These are phyloP conservation scores for Mastomys natalensis DNA, from an alignment of 2,113 vertebrate species.

Conservation along the genomic window DNA sequence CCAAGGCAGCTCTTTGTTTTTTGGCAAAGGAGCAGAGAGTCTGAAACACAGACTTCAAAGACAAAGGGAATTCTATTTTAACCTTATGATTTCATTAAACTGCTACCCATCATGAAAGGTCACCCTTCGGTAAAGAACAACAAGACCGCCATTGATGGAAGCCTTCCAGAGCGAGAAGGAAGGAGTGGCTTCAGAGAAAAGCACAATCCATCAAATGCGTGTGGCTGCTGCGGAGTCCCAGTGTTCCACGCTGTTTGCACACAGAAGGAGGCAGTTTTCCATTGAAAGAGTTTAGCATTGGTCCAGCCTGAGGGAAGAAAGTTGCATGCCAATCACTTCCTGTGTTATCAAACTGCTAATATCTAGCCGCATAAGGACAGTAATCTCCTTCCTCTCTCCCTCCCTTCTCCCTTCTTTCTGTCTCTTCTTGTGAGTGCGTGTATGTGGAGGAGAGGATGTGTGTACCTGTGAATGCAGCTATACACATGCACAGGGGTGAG, in stretches of 20 bases:
- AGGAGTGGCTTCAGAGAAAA: slow-evolving; percentile 60
- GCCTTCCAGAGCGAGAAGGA: slow-evolving; percentile 74
- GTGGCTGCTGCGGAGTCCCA: slow-evolving; percentile 44
- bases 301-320: slow-evolving; percentile 72
- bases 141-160: slow-evolving; percentile 77
- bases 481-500: too few relatives aligned
- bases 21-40: slow-evolving; percentile 21
- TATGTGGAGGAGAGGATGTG: too few relatives aligned
- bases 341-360: slow-evolving; percentile 40
- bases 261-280: slow-evolving; percentile 74
- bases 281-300: slow-evolving; percentile 70
- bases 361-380: slow-evolving; percentile 46
- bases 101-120: slow-evolving; percentile 72
- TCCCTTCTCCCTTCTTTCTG: too few relatives aligned
- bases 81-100: slow-evolving; percentile 68
- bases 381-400: too few relatives aligned
- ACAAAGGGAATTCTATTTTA: slow-evolving; percentile 59
- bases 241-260: slow-evolving; percentile 43
- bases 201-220: slow-evolving; percentile 58
- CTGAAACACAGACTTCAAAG: slow-evolving; percentile 70
- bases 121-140: slow-evolving; percentile 75
- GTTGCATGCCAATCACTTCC: neutral
- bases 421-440: too few relatives aligned
- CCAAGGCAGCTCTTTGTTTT: neutral
- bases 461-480: too few relatives aligned